Conservation (phyloP, 2,797 vertebrate genomes). For the Sebastiscus albofasciatus region DNA sequence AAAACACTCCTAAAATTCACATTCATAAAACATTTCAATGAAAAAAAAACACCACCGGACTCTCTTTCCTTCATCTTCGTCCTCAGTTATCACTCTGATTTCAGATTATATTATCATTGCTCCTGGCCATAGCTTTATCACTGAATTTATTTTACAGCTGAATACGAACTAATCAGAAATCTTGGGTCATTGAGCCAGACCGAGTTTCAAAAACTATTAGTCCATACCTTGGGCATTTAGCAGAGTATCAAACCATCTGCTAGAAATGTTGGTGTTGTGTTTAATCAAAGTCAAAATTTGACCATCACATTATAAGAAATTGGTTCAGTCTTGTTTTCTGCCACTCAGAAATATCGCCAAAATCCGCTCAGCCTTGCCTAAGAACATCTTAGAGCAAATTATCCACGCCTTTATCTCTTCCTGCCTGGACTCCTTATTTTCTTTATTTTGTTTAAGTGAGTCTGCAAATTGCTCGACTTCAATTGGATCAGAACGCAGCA, state of each 20-base stretch:
- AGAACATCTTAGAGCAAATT: neutral
- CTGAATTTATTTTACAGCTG: neutral
- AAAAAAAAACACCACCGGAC: neutral
- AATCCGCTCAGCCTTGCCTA: neutral
- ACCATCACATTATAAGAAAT: neutral
- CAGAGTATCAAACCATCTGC: neutral
- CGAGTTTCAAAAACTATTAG: neutral
- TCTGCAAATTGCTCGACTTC: neutral
- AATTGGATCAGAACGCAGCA: neutral
- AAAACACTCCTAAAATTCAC: neutral
- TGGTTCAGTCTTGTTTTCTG: neutral
- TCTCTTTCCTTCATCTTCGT: conserved; percentile 1
- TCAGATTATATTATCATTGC: conserved; percentile 34
- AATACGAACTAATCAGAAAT: neutral
- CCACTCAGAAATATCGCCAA: neutral
- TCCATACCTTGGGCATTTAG: neutral
- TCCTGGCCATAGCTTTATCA: conserved; percentile 5
- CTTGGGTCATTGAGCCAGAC: too few species aligned
- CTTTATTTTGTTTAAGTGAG: neutral
- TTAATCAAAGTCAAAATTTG: neutral
- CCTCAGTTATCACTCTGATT: conserved; percentile 14
- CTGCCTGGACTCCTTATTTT: neutral
- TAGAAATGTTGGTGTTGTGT: neutral
- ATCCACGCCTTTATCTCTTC: neutral
- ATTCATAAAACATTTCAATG: neutral